Evolutionary conservation across 2,888 invertebrate species (phyloP).

Genomic region (Netelia fuscicornis): DNA sequence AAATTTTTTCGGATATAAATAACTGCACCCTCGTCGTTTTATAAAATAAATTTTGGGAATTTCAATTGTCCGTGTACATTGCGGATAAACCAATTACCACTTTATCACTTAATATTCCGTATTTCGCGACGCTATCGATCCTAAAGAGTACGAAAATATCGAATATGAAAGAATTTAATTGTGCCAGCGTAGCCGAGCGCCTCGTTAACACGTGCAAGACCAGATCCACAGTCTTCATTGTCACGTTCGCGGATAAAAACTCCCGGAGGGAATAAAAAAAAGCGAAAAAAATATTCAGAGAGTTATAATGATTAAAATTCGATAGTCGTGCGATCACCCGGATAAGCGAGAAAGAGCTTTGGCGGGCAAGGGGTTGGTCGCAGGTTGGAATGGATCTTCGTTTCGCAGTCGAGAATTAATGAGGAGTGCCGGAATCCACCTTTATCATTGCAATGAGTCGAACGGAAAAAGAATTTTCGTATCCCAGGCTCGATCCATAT

Average conservation of each 20-base stretch:
- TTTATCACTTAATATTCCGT: no score
- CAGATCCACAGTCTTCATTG: slow-evolving; percentile 40
- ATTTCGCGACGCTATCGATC: background rate
- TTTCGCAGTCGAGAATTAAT: slow-evolving; percentile 51
- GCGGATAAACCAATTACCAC: no score
- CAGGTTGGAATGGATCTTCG: slow-evolving; percentile 31
- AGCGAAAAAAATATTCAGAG: slow-evolving; percentile 35
- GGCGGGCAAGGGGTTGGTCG: background rate
- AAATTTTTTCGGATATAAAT: background rate
- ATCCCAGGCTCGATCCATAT: slow-evolving; percentile 5
- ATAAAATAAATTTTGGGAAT: no score
- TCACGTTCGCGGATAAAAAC: slow-evolving; percentile 37
- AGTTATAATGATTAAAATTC: slow-evolving; percentile 56
- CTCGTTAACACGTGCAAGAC: slow-evolving; percentile 58
- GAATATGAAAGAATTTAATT: slow-evolving; percentile 47
- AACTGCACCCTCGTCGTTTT: background rate
- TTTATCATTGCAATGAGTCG: background rate
- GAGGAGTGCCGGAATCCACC: slow-evolving; percentile 17
- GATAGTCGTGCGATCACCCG: slow-evolving; percentile 25
- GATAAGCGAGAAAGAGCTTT: background rate
- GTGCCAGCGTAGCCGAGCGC: slow-evolving; percentile 25
- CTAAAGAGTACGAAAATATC: background rate
- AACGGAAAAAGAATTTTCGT: background rate
- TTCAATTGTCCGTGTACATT: no score
- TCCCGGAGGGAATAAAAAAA: slow-evolving; percentile 4